phyloP scores from a whole-genome alignment of 2,797 vertebrate genomes.

The Sylvia borin region DNA sequence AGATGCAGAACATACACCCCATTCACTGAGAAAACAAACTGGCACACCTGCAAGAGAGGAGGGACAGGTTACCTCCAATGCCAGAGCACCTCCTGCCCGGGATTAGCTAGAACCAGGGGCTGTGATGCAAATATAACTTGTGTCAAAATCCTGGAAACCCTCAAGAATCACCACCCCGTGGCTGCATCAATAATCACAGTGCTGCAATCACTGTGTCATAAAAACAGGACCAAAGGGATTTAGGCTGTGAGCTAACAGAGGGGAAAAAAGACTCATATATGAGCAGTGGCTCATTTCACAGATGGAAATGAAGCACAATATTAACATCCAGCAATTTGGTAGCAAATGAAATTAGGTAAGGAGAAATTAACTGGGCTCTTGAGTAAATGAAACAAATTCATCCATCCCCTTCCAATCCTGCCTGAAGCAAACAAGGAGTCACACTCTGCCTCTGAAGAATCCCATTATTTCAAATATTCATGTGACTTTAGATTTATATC shows the following conservation, averaged over 20 bases:
- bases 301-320: constrained; percentile 11
- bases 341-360: constrained; percentile 43
- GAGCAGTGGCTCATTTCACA: constrained; percentile 5
- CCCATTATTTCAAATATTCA: neutral
- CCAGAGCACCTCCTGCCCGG: neutral
- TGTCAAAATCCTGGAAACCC: neutral
- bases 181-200: neutral
- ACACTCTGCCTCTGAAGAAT: neutral
- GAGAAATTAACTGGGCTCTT: constrained; percentile 38
- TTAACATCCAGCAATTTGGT: constrained; percentile 27
- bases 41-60: constrained; percentile 78
- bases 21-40: constrained; percentile 89
- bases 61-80: neutral
- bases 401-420: neutral
- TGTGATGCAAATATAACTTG: neutral
- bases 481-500: neutral
- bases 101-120: neutral
- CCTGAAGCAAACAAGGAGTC: constrained; percentile 26
- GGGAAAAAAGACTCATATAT: neutral
- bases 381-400: constrained; percentile 42
- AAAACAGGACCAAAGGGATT: neutral
- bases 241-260: neutral
- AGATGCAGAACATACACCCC: constrained; percentile 81
- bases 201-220: neutral
- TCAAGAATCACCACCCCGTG: neutral